Conservation (phyloP, 2,113 vertebrate species). For the Semicossyphus pulcher region DNA sequence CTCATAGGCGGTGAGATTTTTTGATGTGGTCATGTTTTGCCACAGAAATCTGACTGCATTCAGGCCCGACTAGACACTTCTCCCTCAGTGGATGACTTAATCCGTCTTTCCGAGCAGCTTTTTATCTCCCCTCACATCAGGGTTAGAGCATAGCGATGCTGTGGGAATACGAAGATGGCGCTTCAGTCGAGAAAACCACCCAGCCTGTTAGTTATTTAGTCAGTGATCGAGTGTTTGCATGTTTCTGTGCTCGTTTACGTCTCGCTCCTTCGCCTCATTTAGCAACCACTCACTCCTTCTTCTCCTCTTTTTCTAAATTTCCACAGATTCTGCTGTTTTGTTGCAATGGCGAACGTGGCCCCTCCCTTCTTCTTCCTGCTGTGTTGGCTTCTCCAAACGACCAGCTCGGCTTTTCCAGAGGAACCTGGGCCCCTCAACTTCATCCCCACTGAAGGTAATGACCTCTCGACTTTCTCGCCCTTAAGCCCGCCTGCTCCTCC, state of each 20-base stretch:
- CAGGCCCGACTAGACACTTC: constrained; percentile 61
- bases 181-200: constrained; percentile 12
- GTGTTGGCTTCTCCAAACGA: constrained; percentile 75
- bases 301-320: constrained; percentile 31
- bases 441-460: constrained; percentile 84
- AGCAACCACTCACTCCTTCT: constrained; percentile 29
- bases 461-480: constrained; percentile 31
- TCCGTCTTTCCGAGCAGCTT: constrained; percentile 49
- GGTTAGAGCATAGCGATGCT: constrained; percentile 25
- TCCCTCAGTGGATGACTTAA: constrained; percentile 65
- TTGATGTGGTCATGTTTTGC: constrained; percentile 55
- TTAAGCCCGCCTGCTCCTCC: constrained; percentile 6
- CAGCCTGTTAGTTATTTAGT: constrained; percentile 11
- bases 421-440: constrained; percentile 83
- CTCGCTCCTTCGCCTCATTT: constrained; percentile 37
- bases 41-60: constrained; percentile 44
- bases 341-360: constrained; percentile 75
- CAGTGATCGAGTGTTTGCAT: constrained; percentile 24
- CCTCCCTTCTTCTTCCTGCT: constrained; percentile 73
- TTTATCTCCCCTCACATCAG: constrained; percentile 58
- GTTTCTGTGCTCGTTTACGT: constrained; percentile 23
- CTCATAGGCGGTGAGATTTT: constrained; percentile 39
- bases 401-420: constrained; percentile 80
- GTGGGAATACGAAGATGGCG: constrained; percentile 36
- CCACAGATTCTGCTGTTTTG: constrained; percentile 62